A percentile compares a stretch with the other conserved stretches of the same genome.
phyloP scores from a whole-genome alignment of 2,888 invertebrate species.

The Bimastos eiseni region DNA sequence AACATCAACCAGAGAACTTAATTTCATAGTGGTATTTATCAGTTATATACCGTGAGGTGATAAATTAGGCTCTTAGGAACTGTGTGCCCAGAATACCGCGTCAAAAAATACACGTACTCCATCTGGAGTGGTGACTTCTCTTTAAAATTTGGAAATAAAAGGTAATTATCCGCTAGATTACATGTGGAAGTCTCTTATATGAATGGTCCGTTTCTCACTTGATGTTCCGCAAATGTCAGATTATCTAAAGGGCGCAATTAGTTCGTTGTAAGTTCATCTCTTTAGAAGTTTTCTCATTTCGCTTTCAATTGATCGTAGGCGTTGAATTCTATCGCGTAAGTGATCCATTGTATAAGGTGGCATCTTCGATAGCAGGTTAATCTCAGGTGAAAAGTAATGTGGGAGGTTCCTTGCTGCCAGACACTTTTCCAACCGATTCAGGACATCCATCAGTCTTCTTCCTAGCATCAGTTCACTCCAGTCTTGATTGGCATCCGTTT shows the following conservation, averaged over 20 bases:
- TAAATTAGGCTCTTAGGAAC: too few species aligned
- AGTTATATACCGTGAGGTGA: too few species aligned
- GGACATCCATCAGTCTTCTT: not conserved
- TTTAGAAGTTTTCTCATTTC: not conserved
- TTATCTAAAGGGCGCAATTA: too few species aligned
- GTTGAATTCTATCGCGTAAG: not conserved
- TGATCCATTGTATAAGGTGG: not conserved
- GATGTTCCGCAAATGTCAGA: not conserved
- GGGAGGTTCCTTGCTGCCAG: not conserved
- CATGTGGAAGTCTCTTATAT: not conserved
- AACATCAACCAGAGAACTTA: too few species aligned
- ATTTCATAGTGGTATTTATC: too few species aligned
- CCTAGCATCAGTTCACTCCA: not conserved
- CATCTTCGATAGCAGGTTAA: not conserved
- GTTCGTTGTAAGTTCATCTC: not conserved
- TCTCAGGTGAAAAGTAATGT: not conserved
- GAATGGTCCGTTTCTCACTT: not conserved
- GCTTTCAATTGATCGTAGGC: not conserved
- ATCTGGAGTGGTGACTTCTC: not conserved
- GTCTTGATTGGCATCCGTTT: not conserved
- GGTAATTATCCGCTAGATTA: not conserved
- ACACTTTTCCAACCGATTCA: not conserved
- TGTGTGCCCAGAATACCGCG: too few species aligned
- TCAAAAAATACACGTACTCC: too few species aligned
- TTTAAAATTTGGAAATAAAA: not conserved